A percentile compares a stretch with the other conserved stretches of the same genome.
phyloP scores from a whole-genome alignment of 1,140 invertebrate species.

The Neotoxoptera formosana region DNA sequence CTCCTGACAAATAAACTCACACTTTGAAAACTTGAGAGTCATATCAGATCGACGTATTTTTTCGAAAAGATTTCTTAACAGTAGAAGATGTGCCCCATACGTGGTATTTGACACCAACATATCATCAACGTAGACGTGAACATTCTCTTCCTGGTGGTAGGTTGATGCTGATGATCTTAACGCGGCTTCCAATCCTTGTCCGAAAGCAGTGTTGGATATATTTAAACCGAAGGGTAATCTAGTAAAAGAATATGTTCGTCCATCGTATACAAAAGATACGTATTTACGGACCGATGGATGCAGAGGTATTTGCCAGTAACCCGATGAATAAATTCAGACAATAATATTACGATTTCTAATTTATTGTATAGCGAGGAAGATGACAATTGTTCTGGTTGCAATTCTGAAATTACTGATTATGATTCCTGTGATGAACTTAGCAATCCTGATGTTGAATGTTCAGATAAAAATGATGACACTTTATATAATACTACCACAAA shows the following conservation, averaged over 20 bases:
- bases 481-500: background rate
- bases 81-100: background rate
- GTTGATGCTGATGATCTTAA: background rate
- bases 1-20: background rate
- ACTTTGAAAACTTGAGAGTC: background rate
- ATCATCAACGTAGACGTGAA: background rate
- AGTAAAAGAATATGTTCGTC: too few relatives aligned
- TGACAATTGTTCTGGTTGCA: background rate
- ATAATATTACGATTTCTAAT: too few relatives aligned
- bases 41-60: background rate
- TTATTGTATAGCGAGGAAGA: too few relatives aligned
- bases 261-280: too few relatives aligned
- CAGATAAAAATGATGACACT: background rate
- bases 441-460: background rate
- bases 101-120: background rate
- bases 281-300: too few relatives aligned
- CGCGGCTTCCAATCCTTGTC: background rate
- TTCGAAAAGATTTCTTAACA: background rate
- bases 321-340: too few relatives aligned
- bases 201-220: background rate
- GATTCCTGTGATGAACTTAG: background rate
- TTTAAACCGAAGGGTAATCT: slow-evolving; percentile 1
- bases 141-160: background rate
- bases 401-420: background rate
- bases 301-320: too few relatives aligned